Conservation (phyloP, 2,113 vertebrate genomes). For the Herpetotheres cachinnans region DNA sequence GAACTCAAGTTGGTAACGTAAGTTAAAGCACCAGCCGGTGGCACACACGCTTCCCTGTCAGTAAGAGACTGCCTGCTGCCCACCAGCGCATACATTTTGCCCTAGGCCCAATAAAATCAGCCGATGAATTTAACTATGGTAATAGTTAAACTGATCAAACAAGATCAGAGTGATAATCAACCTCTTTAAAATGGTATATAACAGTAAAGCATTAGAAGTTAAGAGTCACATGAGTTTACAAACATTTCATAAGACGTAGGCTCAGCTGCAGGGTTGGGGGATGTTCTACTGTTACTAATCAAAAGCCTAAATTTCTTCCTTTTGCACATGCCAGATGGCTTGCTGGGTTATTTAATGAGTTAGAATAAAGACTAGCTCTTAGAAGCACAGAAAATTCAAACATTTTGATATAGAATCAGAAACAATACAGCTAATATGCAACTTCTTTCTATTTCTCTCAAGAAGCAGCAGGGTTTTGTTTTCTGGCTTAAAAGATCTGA, state of each 20-base stretch:
- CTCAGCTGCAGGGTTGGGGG: not conserved
- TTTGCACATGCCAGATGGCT: not conserved
- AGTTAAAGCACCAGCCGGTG: not conserved
- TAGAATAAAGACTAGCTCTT: not conserved
- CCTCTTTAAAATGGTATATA: not conserved
- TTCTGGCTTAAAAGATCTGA: not conserved
- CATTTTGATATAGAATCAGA: not conserved
- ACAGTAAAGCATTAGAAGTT: not conserved
- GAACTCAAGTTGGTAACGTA: not conserved
- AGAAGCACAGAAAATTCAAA: not conserved
- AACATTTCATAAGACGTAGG: not conserved
- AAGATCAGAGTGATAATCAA: not conserved
- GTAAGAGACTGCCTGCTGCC: not conserved
- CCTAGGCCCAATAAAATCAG: not conserved
- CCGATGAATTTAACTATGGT: not conserved
- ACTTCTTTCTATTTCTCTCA: not conserved
- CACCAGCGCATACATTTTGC: not conserved
- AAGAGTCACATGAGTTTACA: not conserved
- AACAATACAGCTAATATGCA: not conserved
- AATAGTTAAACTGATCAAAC: not conserved
- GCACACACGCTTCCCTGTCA: not conserved
- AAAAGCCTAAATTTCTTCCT: not conserved
- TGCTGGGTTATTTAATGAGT: not conserved
- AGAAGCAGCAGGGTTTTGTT: not conserved
- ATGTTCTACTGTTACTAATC: not conserved